Conservation (phyloP, 1,140 invertebrate genomes). For the Camponotus pennsylvanicus region DNA sequence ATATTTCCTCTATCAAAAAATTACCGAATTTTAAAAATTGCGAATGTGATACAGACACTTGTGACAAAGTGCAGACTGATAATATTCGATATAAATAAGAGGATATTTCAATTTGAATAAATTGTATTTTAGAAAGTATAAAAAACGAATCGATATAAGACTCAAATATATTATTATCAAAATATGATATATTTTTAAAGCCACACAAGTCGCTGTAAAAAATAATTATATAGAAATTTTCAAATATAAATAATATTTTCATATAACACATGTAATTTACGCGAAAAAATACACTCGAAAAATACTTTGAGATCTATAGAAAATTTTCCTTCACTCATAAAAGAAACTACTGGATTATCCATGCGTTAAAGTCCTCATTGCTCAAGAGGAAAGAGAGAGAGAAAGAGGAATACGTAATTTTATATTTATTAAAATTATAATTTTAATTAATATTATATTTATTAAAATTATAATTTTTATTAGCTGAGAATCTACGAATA, state of each 20-base stretch:
- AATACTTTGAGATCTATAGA: background rate
- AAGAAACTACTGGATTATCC: background rate
- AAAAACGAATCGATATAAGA: background rate
- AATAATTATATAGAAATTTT: background rate
- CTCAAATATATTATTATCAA: background rate
- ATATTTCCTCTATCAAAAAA: background rate
- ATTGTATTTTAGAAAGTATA: background rate
- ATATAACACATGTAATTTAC: background rate
- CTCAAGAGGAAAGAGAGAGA: background rate
- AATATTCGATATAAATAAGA: background rate
- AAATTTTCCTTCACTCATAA: background rate
- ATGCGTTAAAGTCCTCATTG: conserved; percentile 25
- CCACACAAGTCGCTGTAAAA: background rate
- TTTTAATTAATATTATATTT: background rate
- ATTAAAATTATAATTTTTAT: background rate
- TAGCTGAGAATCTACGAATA: background rate
- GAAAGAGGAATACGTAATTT: too few relatives aligned
- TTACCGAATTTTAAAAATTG: background rate
- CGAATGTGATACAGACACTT: background rate
- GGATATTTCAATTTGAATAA: background rate
- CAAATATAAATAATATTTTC: background rate
- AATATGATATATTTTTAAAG: background rate
- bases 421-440: too few relatives aligned
- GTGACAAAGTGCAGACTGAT: background rate
- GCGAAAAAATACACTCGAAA: too few relatives aligned